A percentile compares a stretch with the other conserved stretches of the same genome.
Evolutionary conservation across 2,888 invertebrate species (phyloP).

Genomic region (Xestia sexstrigata): DNA sequence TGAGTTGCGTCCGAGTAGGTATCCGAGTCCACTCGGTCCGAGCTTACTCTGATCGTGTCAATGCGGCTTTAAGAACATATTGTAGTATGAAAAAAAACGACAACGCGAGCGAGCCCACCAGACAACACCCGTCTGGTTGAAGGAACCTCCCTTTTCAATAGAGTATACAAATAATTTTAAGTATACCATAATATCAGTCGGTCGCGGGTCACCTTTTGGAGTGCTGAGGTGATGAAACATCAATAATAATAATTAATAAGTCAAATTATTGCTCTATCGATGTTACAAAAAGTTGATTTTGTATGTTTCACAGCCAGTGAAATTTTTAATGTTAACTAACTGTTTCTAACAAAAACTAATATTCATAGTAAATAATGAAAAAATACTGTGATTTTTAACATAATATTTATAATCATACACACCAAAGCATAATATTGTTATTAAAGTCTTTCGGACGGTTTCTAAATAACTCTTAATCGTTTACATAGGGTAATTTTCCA

Average conservation of each 20-base stretch:
- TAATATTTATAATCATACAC: background rate
- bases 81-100: no score
- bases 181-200: background rate
- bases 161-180: background rate
- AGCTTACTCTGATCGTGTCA: no score
- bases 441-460: background rate
- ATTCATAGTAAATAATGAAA: background rate
- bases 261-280: background rate
- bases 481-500: background rate
- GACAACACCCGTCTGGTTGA: background rate
- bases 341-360: background rate
- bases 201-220: background rate
- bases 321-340: background rate
- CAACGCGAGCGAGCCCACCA: no score
- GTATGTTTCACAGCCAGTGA: background rate
- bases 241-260: background rate
- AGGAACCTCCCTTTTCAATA: background rate
- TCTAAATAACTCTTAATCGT: background rate
- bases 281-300: background rate
- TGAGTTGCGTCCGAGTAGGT: no score
- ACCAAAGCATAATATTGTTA: background rate
- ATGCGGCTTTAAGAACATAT: no score
- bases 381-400: conserved; percentile 12
- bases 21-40: no score
- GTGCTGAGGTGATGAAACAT: background rate